Evolutionary conservation across 2,113 vertebrate genomes (phyloP).

Genomic region (Crotalus viridis): DNA sequence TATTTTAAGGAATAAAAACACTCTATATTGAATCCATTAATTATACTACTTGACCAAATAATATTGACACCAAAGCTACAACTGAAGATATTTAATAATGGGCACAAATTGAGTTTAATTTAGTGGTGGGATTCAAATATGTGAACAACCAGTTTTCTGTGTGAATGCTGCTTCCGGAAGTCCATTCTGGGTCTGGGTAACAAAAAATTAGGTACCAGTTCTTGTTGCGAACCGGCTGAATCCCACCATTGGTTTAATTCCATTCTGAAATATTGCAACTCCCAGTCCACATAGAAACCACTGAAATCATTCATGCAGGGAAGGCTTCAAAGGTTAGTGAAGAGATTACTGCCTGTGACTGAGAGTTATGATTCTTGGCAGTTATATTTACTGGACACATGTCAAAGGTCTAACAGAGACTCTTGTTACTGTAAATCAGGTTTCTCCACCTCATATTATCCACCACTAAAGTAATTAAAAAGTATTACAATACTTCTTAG

Average conservation of each 20-base stretch:
- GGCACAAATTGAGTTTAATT: neutral
- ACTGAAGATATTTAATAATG: neutral
- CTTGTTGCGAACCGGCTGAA: too few relatives aligned
- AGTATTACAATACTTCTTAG: too few relatives aligned
- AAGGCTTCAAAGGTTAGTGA: neutral
- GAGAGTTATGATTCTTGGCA: neutral
- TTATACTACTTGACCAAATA: neutral
- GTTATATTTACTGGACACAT: neutral
- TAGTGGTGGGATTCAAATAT: too few relatives aligned
- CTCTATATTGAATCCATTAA: neutral
- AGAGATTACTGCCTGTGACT: neutral
- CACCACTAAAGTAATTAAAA: neutral
- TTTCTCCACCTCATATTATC: neutral
- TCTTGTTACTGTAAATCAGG: neutral
- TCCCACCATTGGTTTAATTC: neutral
- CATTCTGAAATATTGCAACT: neutral
- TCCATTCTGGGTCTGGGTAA: too few relatives aligned
- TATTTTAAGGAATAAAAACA: neutral
- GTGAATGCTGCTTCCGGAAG: too few relatives aligned
- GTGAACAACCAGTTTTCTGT: too few relatives aligned
- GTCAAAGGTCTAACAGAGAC: neutral
- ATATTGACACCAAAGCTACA: neutral
- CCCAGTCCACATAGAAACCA: neutral
- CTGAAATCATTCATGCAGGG: neutral
- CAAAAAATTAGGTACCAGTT: too few relatives aligned